These are phyloP conservation scores for Deroplatys truncata DNA, from an alignment of 2,888 invertebrate genomes.

Conservation along the genomic window DNA sequence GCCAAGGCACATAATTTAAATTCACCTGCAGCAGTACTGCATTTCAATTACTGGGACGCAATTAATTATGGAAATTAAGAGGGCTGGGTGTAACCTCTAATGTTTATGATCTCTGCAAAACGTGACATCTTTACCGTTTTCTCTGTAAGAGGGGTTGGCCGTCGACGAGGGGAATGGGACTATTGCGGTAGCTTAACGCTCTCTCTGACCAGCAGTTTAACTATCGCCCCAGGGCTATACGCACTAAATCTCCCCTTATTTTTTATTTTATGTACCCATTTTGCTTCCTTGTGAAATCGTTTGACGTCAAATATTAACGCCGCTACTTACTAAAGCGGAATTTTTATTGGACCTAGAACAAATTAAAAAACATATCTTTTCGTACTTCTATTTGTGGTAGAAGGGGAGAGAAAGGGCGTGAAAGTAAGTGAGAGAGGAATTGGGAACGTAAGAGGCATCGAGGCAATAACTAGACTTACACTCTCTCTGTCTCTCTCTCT, in stretches of 20 bases:
- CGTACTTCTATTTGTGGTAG: not conserved
- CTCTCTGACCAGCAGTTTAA: not conserved
- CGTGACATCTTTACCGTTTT: not conserved
- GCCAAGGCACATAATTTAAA: too few species aligned
- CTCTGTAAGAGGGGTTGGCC: not conserved
- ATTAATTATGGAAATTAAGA: not conserved
- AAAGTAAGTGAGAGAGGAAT: not conserved
- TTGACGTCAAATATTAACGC: not conserved
- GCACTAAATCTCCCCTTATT: not conserved
- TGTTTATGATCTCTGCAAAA: not conserved
- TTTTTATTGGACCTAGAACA: not conserved
- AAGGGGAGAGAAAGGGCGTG: not conserved
- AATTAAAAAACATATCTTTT: not conserved
- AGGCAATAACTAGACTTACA: not conserved
- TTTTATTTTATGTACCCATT: not conserved
- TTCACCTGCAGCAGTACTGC: not conserved
- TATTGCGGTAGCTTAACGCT: not conserved
- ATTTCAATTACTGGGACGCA: not conserved
- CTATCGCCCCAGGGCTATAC: not conserved
- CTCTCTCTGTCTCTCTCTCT: not conserved
- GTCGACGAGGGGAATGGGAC: not conserved
- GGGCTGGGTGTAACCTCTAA: not conserved
- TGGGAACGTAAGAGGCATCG: not conserved
- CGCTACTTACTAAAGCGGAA: not conserved
- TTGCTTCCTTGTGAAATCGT: not conserved